Evolutionary conservation across 1,140 invertebrate species (phyloP).

Genomic region (Philotrypesis tridentata): DNA sequence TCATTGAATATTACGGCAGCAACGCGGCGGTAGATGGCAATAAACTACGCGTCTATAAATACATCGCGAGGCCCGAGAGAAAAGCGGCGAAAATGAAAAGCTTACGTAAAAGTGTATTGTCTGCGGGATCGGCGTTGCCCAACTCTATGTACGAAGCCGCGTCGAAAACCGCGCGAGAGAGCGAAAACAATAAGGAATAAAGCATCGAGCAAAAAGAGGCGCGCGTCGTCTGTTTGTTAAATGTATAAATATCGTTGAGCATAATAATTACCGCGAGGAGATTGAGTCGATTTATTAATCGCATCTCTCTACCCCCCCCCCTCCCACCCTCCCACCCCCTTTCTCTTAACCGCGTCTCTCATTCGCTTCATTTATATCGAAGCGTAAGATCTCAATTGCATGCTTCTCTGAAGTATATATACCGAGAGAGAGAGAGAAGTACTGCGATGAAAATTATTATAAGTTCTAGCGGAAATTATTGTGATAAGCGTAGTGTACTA

Average conservation of each 20-base stretch:
- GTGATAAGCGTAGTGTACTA: no score
- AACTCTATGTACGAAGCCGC: no score
- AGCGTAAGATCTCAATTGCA: slow-evolving; percentile 7
- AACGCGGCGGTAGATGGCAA: no score
- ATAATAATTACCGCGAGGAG: slow-evolving; percentile 31
- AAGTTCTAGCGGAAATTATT: no score
- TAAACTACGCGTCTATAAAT: no score
- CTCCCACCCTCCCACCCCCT: not conserved
- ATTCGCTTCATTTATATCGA: not conserved
- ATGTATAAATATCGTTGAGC: slow-evolving; percentile 23
- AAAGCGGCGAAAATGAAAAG: no score
- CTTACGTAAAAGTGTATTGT: not conserved
- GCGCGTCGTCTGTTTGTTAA: not conserved
- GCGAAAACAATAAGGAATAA: slow-evolving; percentile 7
- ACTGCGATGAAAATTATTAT: no score
- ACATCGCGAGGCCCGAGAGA: no score
- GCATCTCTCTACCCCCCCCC: not conserved
- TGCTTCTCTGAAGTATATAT: not conserved
- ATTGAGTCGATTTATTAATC: slow-evolving; percentile 1
- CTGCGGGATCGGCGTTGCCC: not conserved
- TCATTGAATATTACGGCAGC: no score
- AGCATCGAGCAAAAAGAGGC: not conserved
- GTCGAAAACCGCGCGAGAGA: not conserved
- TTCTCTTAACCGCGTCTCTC: not conserved
- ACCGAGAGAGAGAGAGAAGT: no score